A percentile compares a stretch with the other conserved stretches of the same genome.
Conservation (phyloP, 2,113 vertebrate species). For the Leptocoma aspasia region DNA sequence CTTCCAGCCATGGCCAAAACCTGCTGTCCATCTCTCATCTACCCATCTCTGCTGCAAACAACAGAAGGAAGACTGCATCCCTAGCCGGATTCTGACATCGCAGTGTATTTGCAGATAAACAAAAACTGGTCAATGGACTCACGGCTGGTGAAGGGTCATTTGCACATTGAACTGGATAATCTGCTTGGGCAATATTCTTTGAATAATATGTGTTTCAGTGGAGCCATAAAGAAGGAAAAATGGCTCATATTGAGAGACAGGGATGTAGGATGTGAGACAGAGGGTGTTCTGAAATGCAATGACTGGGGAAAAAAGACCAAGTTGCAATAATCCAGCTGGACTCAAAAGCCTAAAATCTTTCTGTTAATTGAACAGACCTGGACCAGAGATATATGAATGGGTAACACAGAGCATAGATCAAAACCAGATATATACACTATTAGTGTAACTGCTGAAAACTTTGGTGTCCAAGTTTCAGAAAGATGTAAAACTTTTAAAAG, state of each 20-base stretch:
- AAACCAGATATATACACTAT: background rate
- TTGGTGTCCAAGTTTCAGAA: background rate
- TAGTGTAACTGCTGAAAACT: background rate
- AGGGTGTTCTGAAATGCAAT: background rate
- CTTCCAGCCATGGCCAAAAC: background rate
- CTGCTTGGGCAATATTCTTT: background rate
- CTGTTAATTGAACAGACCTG: background rate
- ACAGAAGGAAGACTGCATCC: background rate
- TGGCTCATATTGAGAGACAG: background rate
- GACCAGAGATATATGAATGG: background rate
- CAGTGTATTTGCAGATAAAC: background rate
- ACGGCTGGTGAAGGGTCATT: background rate
- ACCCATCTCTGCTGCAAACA: background rate
- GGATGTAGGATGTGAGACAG: background rate
- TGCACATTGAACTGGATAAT: background rate
- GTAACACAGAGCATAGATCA: background rate
- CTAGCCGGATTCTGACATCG: background rate
- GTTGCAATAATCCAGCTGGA: background rate
- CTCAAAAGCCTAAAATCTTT: background rate
- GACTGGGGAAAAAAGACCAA: background rate
- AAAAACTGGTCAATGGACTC: background rate
- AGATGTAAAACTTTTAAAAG: background rate
- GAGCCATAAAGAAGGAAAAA: background rate
- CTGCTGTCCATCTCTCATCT: background rate
- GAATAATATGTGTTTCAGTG: background rate